phyloP scores from a whole-genome alignment of 2,113 vertebrate species.

The Petrocephalus zakoni region DNA sequence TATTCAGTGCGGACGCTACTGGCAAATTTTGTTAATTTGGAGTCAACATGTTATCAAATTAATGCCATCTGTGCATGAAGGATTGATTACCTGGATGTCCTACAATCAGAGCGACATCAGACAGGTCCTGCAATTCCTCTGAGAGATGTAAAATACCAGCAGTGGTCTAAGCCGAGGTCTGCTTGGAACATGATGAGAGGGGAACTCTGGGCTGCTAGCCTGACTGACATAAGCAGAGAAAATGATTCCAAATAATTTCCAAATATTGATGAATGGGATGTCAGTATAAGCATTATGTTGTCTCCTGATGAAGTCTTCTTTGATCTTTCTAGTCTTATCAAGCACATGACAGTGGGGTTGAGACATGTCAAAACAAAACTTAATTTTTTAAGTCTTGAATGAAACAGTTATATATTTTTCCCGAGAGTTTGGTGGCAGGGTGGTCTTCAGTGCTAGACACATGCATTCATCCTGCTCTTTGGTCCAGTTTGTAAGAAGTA shows the following conservation, averaged over 20 bases:
- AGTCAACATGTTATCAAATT: constrained; percentile 33
- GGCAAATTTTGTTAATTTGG: constrained; percentile 23
- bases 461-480: neutral
- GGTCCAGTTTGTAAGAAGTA: neutral
- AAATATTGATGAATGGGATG: constrained; percentile 44
- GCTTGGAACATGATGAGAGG: constrained; percentile 18
- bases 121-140: constrained; percentile 7
- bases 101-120: constrained; percentile 21
- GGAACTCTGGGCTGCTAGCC: constrained; percentile 17
- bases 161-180: neutral
- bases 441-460: neutral
- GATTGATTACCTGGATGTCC: constrained; percentile 25
- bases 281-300: constrained; percentile 22
- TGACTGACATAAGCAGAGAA: constrained; percentile 23
- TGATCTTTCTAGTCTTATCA: constrained; percentile 27
- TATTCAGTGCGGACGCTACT: constrained; percentile 7
- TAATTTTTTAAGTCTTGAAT: neutral
- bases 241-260: constrained; percentile 32
- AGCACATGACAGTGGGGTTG: constrained; percentile 13
- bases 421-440: neutral
- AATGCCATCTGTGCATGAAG: constrained; percentile 24
- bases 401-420: neutral
- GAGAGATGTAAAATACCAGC: constrained; percentile 20
- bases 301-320: constrained; percentile 17
- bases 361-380: neutral